Conservation (phyloP, 1,140 invertebrate species). For the Anadara kagoshimensis region DNA sequence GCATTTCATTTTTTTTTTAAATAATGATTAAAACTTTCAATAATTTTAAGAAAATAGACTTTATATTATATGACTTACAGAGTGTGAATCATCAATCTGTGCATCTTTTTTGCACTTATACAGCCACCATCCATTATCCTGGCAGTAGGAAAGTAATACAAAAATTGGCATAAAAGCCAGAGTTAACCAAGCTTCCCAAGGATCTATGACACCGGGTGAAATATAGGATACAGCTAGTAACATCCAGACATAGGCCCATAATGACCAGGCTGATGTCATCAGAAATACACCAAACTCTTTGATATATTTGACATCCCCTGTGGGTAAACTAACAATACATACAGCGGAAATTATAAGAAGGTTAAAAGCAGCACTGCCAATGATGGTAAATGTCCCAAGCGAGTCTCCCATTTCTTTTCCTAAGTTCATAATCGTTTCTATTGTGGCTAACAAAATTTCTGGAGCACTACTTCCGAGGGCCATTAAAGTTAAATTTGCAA, state of each 20-base stretch:
- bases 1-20: too few relatives aligned
- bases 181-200: constrained; percentile 80
- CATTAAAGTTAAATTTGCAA: constrained; percentile 76
- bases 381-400: constrained; percentile 75
- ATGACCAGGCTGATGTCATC: constrained; percentile 73
- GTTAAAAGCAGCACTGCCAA: constrained; percentile 77
- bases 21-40: too few relatives aligned
- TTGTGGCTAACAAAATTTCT: constrained; percentile 75
- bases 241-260: constrained; percentile 76
- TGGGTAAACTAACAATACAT: constrained; percentile 67
- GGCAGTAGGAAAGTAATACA: constrained; percentile 63
- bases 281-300: constrained; percentile 74
- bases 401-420: constrained; percentile 60
- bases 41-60: too few relatives aligned
- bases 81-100: constrained; percentile 5
- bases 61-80: background rate
- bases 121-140: constrained; percentile 65
- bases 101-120: constrained; percentile 27
- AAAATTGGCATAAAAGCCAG: constrained; percentile 78
- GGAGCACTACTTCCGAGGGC: constrained; percentile 76
- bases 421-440: constrained; percentile 67
- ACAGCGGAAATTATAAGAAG: constrained; percentile 73
- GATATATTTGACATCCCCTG: constrained; percentile 64
- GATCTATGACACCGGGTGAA: constrained; percentile 56
- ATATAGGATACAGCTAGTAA: constrained; percentile 61